Base-by-base conservation (phyloP, 1,140 invertebrate genomes). In the Orius insidiosus region DNA sequence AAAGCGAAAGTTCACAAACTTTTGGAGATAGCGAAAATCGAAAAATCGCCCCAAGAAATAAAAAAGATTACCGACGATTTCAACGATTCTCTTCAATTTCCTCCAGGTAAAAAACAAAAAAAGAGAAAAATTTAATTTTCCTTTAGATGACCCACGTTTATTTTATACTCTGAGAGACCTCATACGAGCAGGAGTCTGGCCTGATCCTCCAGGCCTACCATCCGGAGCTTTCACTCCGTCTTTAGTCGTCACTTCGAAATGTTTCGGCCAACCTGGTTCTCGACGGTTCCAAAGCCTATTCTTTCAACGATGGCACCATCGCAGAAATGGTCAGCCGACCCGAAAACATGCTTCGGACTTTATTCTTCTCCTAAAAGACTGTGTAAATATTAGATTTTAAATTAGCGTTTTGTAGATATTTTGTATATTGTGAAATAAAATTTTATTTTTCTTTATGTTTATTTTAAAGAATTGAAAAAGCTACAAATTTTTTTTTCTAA, bases 231-330 rank as follows among this genome's bases (percentile, higher is more conserved):
- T 76, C 54, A 78, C 76, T 10, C 61, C 65, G 31, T 75, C 71
- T 32, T 71, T 96, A 14, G 70, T 72, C 45, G 72, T 97, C 1
- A 74, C 77, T 56, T 97, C 92, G 1, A 74, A 87, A 46, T 98
- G 94, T 68, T 84, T 89, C 98, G 66, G 94, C 89, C 1, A 82
- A 81, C 59, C 64, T 98, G 8, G 93, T 97, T 0, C 76, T 98
- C n/a, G 95, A 98, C 65, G 94, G 94, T 13, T 88, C 89, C 44
- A 77, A 94, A 6, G 89, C 86, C 0, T 92, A 89, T 58, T 75
- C 76, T 0, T 98, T 98, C 63, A 96, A 96, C 64, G 87, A 94
- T 60, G 94, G 94, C 2, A 80, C 89, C 0, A 72, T 79, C 52
- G 92, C 86, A 0, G 59, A 78, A 14, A 62, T 98, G 8, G 83